A percentile compares a stretch with the other conserved stretches of the same genome.
Conservation (phyloP, 2,888 invertebrate genomes). For the Malacosoma neustria region DNA sequence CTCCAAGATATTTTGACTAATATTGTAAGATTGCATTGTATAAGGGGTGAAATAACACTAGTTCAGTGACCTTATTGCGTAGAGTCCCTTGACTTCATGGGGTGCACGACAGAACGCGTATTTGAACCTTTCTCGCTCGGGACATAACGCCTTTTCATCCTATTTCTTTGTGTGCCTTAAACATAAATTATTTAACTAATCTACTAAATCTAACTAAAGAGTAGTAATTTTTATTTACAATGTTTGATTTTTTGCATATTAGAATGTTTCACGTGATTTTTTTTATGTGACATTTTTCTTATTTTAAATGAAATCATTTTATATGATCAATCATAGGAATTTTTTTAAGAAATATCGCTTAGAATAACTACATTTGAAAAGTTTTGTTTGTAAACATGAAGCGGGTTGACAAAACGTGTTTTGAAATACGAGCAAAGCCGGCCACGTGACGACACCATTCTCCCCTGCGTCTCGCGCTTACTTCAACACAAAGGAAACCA, state of each 20-base stretch:
- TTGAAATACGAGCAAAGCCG: constrained; percentile 30
- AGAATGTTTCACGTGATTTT: no score
- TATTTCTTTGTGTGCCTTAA: constrained; percentile 30
- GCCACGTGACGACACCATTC: constrained; percentile 32
- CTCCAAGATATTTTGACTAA: no score
- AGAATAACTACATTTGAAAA: constrained; percentile 11
- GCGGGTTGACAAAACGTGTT: constrained; percentile 48
- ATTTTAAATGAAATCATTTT: no score
- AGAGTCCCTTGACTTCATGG: constrained; percentile 56
- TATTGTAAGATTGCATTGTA: no score
- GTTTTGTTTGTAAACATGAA: constrained; percentile 51
- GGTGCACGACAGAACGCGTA: constrained; percentile 50
- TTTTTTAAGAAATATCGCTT: no score
- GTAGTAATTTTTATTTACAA: no score
- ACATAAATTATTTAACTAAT: not conserved
- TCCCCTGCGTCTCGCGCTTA: constrained; percentile 4
- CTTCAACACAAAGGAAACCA: constrained; percentile 7
- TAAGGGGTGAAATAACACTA: constrained; percentile 39
- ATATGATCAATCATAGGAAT: no score
- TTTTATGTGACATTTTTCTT: no score
- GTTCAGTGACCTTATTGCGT: constrained; percentile 60
- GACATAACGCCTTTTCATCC: constrained; percentile 34
- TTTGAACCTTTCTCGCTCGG: constrained; percentile 39
- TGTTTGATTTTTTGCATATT: no score
- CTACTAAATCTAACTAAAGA: no score